Evolutionary conservation across 2,113 vertebrate genomes (phyloP).

Genomic region (Centropristis striata): DNA sequence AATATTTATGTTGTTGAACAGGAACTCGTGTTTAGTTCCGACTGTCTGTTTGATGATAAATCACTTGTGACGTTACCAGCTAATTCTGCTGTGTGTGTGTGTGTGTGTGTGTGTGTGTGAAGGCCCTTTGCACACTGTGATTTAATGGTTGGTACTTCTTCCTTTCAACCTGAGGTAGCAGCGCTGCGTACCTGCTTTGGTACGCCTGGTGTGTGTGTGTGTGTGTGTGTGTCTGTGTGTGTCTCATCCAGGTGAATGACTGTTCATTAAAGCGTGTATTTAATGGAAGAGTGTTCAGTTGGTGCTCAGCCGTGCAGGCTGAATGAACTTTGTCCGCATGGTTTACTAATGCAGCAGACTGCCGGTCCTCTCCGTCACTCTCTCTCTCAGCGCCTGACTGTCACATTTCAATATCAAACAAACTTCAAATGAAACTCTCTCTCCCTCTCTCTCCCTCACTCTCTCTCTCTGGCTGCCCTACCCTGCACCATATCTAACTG

Average conservation of each 20-base stretch:
- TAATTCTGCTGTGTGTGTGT: conserved; percentile 9
- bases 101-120: neutral
- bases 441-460: neutral
- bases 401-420: conserved; percentile 21
- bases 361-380: neutral
- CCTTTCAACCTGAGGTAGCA: neutral
- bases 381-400: neutral
- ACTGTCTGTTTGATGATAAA: neutral
- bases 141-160: conserved; percentile 3
- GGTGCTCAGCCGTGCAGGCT: conserved; percentile 12
- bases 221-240: conserved; percentile 13
- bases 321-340: conserved; percentile 9
- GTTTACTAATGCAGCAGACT: neutral
- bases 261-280: conserved; percentile 29
- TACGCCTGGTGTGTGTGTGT: conserved; percentile 18
- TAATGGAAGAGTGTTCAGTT: neutral
- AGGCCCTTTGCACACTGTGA: neutral
- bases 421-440: neutral
- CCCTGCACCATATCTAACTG: neutral
- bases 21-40: too few species aligned
- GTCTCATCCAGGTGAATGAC: conserved; percentile 19
- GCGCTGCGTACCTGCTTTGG: neutral
- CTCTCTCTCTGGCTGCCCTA: neutral
- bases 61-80: neutral
- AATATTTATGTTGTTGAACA: too few species aligned